Percentiles rank a stretch among this genome's conserved stretches.
Conservation (phyloP, 2,113 vertebrate genomes). For the Epinephelus lanceolatus region DNA sequence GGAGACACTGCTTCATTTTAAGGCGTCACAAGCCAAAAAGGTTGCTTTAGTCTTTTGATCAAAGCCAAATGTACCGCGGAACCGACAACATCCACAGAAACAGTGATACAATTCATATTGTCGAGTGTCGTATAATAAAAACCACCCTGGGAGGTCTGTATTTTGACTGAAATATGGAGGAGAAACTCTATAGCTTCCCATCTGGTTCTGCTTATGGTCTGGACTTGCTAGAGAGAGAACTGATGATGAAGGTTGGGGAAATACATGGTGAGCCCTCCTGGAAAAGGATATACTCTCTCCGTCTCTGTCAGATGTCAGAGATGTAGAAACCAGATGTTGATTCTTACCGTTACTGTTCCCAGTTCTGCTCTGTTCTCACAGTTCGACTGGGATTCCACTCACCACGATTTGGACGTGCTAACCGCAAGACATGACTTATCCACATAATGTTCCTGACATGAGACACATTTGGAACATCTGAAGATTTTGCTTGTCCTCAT, state of each 20-base stretch:
- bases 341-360: conserved; percentile 21
- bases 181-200: conserved; percentile 58
- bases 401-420: neutral
- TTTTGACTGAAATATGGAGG: conserved; percentile 23
- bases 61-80: neutral
- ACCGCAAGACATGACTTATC: neutral
- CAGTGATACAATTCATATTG: neutral
- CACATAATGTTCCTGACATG: neutral
- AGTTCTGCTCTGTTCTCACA: conserved; percentile 19
- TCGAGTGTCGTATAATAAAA: conserved; percentile 42
- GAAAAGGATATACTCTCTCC: conserved; percentile 28
- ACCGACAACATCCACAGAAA: neutral
- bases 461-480: neutral
- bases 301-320: conserved; percentile 57
- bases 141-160: conserved; percentile 50
- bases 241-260: conserved; percentile 42
- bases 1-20: neutral
- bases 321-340: conserved; percentile 77
- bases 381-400: conserved; percentile 26
- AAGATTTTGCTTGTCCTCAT: neutral
- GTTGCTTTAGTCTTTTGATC: neutral
- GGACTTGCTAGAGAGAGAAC: conserved; percentile 47
- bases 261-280: conserved; percentile 52
- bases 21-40: too few species aligned
- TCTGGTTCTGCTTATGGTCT: conserved; percentile 73